Conservation (phyloP, 2,888 invertebrate species). For the Gastrophysa polygoni region DNA sequence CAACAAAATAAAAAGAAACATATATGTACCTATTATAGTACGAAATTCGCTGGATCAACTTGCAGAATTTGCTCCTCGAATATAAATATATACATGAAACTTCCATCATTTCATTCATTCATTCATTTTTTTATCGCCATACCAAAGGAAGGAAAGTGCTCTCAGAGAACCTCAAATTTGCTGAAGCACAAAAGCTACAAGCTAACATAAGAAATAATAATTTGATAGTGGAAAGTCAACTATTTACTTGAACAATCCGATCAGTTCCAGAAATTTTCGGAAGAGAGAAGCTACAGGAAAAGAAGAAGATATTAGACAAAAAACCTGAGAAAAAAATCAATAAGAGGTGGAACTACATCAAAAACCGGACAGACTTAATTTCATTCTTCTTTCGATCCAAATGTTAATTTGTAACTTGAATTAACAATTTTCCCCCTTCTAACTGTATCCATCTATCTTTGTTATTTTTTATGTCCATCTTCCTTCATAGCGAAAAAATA, state of each 20-base stretch:
- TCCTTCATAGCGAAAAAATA: too few relatives aligned
- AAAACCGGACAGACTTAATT: background rate
- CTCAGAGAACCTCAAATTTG: slow-evolving; percentile 3
- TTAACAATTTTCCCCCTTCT: too few relatives aligned
- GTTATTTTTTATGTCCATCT: too few relatives aligned
- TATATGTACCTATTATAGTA: too few relatives aligned
- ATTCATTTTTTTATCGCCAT: too few relatives aligned
- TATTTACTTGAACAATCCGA: background rate
- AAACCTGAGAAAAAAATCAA: background rate
- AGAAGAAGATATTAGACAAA: background rate
- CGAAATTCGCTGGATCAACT: too few relatives aligned
- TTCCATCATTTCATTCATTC: too few relatives aligned
- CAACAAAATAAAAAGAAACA: too few relatives aligned
- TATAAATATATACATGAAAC: too few relatives aligned
- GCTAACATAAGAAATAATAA: slow-evolving; percentile 5
- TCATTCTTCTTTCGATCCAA: background rate
- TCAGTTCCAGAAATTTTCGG: background rate
- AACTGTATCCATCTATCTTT: too few relatives aligned
- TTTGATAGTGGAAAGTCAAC: slow-evolving; percentile 1
- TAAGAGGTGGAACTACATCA: background rate
- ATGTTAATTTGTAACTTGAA: too few relatives aligned
- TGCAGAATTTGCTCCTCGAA: too few relatives aligned
- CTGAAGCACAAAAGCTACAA: slow-evolving; percentile 2
- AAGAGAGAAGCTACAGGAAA: background rate
- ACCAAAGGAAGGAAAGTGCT: slow-evolving; percentile 5